Evolutionary conservation across 2,888 invertebrate species (phyloP), one percentile per base, ranked within the genome.

Genomic region (Pollenia labialis): DNA sequence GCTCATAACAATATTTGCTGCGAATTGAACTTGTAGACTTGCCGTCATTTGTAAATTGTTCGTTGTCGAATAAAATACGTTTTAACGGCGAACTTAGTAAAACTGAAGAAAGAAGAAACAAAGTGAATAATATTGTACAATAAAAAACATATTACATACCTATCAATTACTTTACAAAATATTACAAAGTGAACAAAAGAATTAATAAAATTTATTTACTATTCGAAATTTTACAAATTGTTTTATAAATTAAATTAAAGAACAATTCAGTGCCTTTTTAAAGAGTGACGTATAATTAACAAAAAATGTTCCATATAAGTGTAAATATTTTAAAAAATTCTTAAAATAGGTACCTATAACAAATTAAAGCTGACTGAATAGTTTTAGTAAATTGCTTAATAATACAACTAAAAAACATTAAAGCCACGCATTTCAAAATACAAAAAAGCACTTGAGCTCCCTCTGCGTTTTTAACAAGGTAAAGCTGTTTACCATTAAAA

Each of bases 41-140:
- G 81, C 71, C 76, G 77, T 86, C 86, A 88, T 86, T 88, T 88
- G 48, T 76, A 85, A 81, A 76, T 56, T 75, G 72, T 66, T 82
- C 72, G 84, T 82, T 68, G 88, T 79, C 81, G 75, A 50, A 52
- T 23, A 18, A 52, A 46, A 80, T 66, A 79, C 86, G 76, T 84
- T 58, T 23, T 32, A 52, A 16, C 85, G 81, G 76, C 9, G 40
- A 60, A 52, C 52, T 58, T 48, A 58, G 14, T 48, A 64, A 52
- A 71, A 14, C n/a, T n/a, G 44, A 48, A 76, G 16, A 48, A 10
- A 60, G 60, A 18, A 23, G 18, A 60, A 71, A 79, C 18, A 50
- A 79, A 71, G 11, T 54, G 46, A 74, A 81, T 54, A 71, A 62
- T 69, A 56, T 60, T 18, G 12, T 46, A 68, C 46, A 74, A 71